Percentiles rank a stretch among this genome's conserved stretches.
phyloP scores from a whole-genome alignment of 1,140 invertebrate genomes.

The Akabosia matsudoensis region DNA sequence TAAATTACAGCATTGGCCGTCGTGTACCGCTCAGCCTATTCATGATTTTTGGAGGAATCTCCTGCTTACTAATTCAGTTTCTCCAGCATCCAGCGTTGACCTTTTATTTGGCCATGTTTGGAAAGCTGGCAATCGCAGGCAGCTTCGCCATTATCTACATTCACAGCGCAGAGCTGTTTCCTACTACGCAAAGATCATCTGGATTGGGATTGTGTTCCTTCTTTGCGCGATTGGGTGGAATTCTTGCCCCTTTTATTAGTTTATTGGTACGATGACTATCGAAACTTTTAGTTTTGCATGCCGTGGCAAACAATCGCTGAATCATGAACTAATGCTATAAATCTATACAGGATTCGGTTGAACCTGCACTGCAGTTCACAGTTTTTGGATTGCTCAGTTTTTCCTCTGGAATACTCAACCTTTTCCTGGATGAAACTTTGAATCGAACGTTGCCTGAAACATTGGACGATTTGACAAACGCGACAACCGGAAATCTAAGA shows the following conservation, averaged over 20 bases:
- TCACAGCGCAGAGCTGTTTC: constrained; percentile 55
- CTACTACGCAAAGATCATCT: constrained; percentile 48
- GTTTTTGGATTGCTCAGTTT: constrained; percentile 38
- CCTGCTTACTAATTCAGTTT: constrained; percentile 35
- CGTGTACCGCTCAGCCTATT: constrained; percentile 32
- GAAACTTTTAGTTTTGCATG: not conserved
- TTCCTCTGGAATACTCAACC: constrained; percentile 39
- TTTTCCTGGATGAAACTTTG: constrained; percentile 39
- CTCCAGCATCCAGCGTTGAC: constrained; percentile 10
- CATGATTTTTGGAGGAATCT: constrained; percentile 43
- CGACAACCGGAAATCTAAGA: not conserved
- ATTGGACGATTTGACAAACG: constrained; percentile 38
- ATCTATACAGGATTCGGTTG: constrained; percentile 25
- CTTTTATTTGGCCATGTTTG: constrained; percentile 50
- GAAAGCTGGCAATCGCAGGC: constrained; percentile 53
- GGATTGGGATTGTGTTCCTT: constrained; percentile 53
- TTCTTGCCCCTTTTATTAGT: constrained; percentile 52
- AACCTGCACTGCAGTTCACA: constrained; percentile 31
- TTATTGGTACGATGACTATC: constrained; percentile 10
- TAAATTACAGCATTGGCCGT: constrained; percentile 36
- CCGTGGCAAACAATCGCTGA: too few species aligned
- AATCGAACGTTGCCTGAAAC: constrained; percentile 42
- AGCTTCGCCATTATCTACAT: constrained; percentile 51
- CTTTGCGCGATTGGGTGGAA: constrained; percentile 54
- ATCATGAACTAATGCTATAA: not conserved